Percentiles rank a stretch among this genome's conserved stretches.
These are phyloP conservation scores for Mya arenaria DNA, from an alignment of 1,140 invertebrate genomes.

Conservation along the genomic window DNA sequence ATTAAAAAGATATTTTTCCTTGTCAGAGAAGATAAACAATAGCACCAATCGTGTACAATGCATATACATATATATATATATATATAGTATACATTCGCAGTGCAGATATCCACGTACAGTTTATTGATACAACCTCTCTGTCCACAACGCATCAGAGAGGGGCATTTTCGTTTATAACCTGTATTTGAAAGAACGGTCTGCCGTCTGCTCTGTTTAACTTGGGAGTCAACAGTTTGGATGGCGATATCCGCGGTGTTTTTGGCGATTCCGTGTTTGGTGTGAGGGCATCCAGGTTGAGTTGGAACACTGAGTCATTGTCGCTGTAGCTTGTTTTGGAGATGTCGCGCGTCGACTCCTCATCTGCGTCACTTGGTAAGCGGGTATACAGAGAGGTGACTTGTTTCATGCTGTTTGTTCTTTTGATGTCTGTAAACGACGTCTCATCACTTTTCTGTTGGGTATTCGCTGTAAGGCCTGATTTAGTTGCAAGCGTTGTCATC, in stretches of 20 bases:
- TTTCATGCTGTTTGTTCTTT: constrained; percentile 34
- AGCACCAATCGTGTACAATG: too few species aligned
- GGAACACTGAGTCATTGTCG: constrained; percentile 64
- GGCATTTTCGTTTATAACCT: constrained; percentile 66
- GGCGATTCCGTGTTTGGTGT: constrained; percentile 44
- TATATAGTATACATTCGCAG: too few species aligned
- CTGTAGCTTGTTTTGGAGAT: constrained; percentile 59
- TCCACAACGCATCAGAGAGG: constrained; percentile 62
- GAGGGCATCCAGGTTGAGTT: constrained; percentile 41
- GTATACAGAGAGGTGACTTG: not conserved
- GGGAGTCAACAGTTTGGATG: constrained; percentile 35
- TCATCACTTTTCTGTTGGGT: constrained; percentile 29
- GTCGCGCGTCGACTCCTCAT: constrained; percentile 62
- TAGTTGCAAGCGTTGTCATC: constrained; percentile 65
- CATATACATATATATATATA: too few species aligned
- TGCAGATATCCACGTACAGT: too few species aligned
- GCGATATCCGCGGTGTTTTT: constrained; percentile 41
- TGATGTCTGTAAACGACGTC: constrained; percentile 27
- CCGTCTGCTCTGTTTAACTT: constrained; percentile 33
- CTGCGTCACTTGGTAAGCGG: constrained; percentile 43
- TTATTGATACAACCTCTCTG: too few species aligned
- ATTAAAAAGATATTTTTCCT: too few species aligned
- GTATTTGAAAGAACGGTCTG: constrained; percentile 54
- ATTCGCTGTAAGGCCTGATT: constrained; percentile 30
- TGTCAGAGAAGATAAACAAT: too few species aligned